Percentiles rank a stretch among this genome's conserved stretches.
Evolutionary conservation across 2,888 invertebrate species (phyloP).

Genomic region (Oscheius sp.): DNA sequence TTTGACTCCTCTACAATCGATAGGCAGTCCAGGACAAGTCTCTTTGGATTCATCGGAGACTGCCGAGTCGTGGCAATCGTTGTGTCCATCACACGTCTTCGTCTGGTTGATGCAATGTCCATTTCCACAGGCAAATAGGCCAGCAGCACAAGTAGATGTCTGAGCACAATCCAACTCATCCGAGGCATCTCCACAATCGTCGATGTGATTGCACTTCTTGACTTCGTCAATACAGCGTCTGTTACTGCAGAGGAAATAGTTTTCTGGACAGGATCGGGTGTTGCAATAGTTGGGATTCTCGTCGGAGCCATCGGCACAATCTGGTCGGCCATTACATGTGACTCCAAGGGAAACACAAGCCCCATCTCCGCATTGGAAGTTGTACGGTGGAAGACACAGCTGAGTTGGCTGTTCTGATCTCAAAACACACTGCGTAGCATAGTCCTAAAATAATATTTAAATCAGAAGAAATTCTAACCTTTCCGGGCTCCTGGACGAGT

Average conservation of each 20-base stretch:
- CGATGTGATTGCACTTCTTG: conserved; percentile 78
- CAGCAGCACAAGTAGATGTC: conserved; percentile 79
- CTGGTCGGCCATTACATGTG: conserved; percentile 83
- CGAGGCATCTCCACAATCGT: conserved; percentile 95
- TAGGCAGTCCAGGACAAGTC: conserved; percentile 78
- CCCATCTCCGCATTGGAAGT: conserved; percentile 68
- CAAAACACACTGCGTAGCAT: conserved; percentile 65
- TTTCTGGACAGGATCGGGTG: conserved; percentile 68
- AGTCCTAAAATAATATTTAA: conserved; percentile 49
- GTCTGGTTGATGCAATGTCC: conserved; percentile 81
- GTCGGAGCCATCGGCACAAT: conserved; percentile 92
- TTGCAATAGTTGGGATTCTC: conserved; percentile 81
- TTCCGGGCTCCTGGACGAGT: conserved; percentile 79
- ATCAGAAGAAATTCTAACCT: conserved; percentile 16
- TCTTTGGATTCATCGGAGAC: conserved; percentile 78
- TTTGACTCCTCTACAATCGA: conserved; percentile 69
- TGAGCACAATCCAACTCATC: conserved; percentile 86
- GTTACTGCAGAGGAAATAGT: conserved; percentile 68
- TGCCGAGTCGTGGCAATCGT: conserved; percentile 86
- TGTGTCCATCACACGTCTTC: conserved; percentile 83
- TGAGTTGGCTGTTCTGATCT: conserved; percentile 37
- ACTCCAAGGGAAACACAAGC: conserved; percentile 88
- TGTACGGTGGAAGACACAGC: conserved; percentile 66
- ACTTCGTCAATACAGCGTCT: conserved; percentile 83
- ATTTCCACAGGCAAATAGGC: conserved; percentile 93